These are phyloP conservation scores for Hydrotaea diabolus DNA, from an alignment of 2,888 invertebrate genomes.

Conservation along the genomic window DNA sequence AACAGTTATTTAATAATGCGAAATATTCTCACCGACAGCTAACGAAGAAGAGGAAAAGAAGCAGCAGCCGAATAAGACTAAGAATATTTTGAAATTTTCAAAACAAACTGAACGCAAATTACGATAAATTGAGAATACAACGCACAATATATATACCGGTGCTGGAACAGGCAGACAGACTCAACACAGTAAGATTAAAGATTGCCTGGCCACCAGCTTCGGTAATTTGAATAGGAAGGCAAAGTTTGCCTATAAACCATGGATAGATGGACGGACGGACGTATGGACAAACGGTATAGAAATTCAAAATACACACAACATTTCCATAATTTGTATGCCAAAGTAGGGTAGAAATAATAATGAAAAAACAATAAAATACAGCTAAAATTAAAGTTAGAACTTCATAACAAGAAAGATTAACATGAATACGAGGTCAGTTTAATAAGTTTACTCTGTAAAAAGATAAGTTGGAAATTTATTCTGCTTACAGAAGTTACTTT, in stretches of 20 bases:
- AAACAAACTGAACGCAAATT: background rate
- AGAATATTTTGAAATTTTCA: background rate
- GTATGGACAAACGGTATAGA: background rate
- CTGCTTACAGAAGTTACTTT: no score
- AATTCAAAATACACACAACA: background rate
- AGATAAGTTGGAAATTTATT: no score
- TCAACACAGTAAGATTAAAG: no score
- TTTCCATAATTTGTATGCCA: slow-evolving; percentile 27
- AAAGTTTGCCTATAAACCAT: background rate
- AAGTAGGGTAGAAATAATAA: background rate
- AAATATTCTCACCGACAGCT: background rate
- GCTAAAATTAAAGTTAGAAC: background rate
- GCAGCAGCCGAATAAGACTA: background rate
- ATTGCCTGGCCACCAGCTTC: no score
- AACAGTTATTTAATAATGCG: slow-evolving; percentile 6
- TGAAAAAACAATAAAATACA: background rate
- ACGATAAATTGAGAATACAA: background rate
- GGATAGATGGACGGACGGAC: no score
- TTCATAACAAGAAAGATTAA: background rate
- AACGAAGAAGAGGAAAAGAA: background rate
- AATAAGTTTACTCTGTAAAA: no score
- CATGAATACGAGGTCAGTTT: no score
- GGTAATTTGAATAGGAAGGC: background rate
- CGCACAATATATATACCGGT: background rate
- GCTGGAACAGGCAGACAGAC: background rate